Conservation (phyloP, 2,113 vertebrate genomes). For the Rhizomys pruinosus region DNA sequence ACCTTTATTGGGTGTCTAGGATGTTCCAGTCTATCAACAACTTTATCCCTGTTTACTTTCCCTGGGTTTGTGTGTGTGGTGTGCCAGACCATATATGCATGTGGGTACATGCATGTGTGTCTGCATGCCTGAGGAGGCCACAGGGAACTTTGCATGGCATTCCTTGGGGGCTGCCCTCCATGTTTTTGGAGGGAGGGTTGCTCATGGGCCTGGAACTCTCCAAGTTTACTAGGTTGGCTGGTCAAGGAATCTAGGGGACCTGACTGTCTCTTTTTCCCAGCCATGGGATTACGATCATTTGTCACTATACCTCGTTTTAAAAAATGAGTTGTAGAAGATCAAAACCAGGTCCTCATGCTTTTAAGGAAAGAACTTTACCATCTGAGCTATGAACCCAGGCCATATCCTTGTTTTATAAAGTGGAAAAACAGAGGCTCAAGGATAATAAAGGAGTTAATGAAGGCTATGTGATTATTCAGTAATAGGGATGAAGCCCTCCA, state of each 20-base stretch:
- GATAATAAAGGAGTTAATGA: fast-evolving
- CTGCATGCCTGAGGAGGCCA: background rate
- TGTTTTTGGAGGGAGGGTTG: background rate
- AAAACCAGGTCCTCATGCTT: too few species aligned
- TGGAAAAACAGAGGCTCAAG: background rate
- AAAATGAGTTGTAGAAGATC: background rate
- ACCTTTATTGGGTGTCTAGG: background rate
- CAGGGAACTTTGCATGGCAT: background rate
- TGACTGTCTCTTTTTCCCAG: background rate
- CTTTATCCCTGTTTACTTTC: background rate
- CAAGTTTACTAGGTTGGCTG: background rate
- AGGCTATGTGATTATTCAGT: fast-evolving
- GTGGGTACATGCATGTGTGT: background rate
- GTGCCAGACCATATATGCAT: background rate
- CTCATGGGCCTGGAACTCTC: background rate
- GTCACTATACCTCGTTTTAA: background rate
- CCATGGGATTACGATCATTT: too few species aligned
- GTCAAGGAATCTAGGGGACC: background rate
- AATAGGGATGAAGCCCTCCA: fast-evolving
- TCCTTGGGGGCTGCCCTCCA: background rate
- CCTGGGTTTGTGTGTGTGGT: background rate
- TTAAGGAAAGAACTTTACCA: background rate
- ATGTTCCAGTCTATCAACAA: background rate
- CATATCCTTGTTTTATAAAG: background rate
- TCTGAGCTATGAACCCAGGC: background rate